Percentiles rank a stretch among this genome's conserved stretches.
Conservation (phyloP, 2,888 invertebrate species). For the Drosophila koepferae region DNA sequence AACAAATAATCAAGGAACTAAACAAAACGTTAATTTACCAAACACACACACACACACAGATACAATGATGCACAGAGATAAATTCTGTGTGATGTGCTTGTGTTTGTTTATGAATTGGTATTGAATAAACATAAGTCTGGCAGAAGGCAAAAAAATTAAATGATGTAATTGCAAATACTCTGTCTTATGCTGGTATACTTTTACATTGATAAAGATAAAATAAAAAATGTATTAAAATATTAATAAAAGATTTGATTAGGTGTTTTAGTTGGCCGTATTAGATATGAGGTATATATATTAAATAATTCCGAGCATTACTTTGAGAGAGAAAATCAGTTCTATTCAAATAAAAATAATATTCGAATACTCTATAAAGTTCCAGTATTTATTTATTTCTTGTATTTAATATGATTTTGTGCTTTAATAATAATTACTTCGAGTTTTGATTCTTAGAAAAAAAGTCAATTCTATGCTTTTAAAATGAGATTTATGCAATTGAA, state of each 20-base stretch:
- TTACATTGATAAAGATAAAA: not conserved
- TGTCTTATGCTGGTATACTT: not conserved
- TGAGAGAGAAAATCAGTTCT: too few relatives aligned
- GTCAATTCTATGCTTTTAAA: too few relatives aligned
- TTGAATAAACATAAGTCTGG: slow-evolving; percentile 45
- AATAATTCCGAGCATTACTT: too few relatives aligned
- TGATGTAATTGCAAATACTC: slow-evolving; percentile 5
- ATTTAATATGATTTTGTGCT: too few relatives aligned
- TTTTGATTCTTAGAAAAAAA: too few relatives aligned
- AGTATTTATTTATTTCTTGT: too few relatives aligned
- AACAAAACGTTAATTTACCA: slow-evolving; percentile 69
- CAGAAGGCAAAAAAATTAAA: not conserved
- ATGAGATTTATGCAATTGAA: too few relatives aligned
- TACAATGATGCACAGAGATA: slow-evolving; percentile 26
- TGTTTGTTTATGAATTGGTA: slow-evolving; percentile 53
- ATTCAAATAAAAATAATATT: too few relatives aligned
- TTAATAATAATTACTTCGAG: too few relatives aligned
- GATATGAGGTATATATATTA: not conserved
- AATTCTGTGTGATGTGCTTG: slow-evolving; percentile 27
- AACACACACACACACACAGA: slow-evolving; percentile 50
- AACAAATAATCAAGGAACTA: slow-evolving; percentile 70
- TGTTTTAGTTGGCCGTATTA: not conserved
- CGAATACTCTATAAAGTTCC: too few relatives aligned
- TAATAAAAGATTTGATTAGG: not conserved
- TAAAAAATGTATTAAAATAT: not conserved